Evolutionary conservation across 1,140 invertebrate species (phyloP), one percentile per base, ranked within the genome.

Genomic region (Gonatopus flavifemur): DNA sequence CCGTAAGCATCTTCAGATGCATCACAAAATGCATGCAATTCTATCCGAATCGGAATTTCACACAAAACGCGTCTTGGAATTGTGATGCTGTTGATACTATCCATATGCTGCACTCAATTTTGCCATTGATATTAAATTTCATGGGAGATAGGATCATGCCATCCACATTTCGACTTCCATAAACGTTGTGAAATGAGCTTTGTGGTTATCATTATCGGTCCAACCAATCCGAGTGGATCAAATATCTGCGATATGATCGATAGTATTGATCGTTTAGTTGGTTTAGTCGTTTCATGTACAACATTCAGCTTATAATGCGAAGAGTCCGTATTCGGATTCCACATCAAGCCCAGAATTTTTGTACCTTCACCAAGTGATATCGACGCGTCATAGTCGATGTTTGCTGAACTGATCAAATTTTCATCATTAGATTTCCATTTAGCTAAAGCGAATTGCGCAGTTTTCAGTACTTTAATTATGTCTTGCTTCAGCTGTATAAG

Each of bases 401-500:
- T 37, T 1, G 37, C 2, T 9, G 51, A 33, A 6, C 44, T 40
- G 4, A 48, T 1, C 1, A 47, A 47, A 18, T 35, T 35, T 24
- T 9, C 19, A 28, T 16, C 39, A 13, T 28, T 33, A 15, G 32
- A 20, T 24, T 36, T 25, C 12, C 42, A 5, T 1, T 21, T 44
- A 3, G 7, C 10, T 2, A 33, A 21, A 2, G 16, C 31, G 6
- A 13, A n/a, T 22, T 30, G 30, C 0, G 6, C 4, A n/a, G n/a
- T n/a, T n/a, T n/a, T n/a, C 18, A 43, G 15, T 7, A 50, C 18
- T 15, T 20, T 13, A 4, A 37, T 41, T 9, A 50, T 30, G 12
- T 50, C 22, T 1, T 42, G 4, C 22, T 21, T 8, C 1, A 40
- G n/a, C 30, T 65, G 45, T 13, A 57, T 55, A n/a, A 3, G 5